A percentile compares a stretch with the other conserved stretches of the same genome.
These are phyloP conservation scores for Timema podura DNA, from an alignment of 2,888 invertebrate species.

Conservation along the genomic window DNA sequence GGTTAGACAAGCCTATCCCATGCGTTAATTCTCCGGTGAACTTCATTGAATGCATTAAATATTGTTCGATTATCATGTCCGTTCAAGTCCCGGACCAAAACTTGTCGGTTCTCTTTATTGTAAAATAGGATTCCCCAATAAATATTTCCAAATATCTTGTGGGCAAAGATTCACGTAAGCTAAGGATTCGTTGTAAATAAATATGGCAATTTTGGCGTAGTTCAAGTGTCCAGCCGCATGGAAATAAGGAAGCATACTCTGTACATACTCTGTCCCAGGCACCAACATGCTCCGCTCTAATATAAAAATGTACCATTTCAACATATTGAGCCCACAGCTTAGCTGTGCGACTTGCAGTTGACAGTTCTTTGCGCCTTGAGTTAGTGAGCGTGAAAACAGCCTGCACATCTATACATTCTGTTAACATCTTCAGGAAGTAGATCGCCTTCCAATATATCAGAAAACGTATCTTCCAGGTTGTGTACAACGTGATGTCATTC, in stretches of 20 bases:
- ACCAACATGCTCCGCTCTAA: background rate
- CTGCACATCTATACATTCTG: no score
- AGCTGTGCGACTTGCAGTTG: background rate
- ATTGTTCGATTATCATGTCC: background rate
- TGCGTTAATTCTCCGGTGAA: background rate
- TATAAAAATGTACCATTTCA: background rate
- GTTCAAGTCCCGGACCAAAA: background rate
- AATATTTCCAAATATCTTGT: background rate
- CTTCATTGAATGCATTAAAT: background rate
- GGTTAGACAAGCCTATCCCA: background rate
- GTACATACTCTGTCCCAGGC: background rate
- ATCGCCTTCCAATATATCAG: background rate
- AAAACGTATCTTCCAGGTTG: constrained; percentile 2
- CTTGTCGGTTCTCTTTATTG: background rate
- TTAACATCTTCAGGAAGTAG: background rate
- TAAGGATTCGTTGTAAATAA: background rate
- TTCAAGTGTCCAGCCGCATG: constrained; percentile 2
- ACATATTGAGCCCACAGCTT: background rate
- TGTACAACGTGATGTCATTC: background rate
- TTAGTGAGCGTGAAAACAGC: background rate
- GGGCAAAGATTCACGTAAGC: background rate
- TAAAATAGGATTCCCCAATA: constrained; percentile 5
- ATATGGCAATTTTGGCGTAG: background rate
- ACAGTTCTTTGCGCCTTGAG: background rate
- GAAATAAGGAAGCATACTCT: background rate